Conservation (phyloP, 2,797 vertebrate species). For the Lagocephalus sceleratus region DNA sequence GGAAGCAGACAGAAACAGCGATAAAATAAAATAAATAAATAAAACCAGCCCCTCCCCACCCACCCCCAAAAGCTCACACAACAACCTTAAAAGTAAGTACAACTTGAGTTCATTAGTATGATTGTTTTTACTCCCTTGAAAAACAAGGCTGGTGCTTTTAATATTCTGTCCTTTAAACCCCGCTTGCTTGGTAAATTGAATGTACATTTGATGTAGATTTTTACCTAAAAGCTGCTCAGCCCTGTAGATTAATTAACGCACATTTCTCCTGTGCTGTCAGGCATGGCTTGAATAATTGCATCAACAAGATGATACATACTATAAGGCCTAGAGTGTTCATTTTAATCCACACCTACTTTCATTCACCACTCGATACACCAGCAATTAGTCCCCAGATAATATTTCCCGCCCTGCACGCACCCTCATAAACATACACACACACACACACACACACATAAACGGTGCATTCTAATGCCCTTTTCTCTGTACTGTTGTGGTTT, state of each 20-base stretch:
- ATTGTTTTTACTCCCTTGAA: constrained; percentile 1
- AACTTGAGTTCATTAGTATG: too few species aligned
- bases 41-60: constrained; percentile 38
- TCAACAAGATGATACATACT: constrained; percentile 86
- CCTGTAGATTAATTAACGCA: constrained; percentile 91
- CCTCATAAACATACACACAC: not conserved
- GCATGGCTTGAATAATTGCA: constrained; percentile 89
- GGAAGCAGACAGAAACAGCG: constrained; percentile 32
- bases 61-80: constrained; percentile 24
- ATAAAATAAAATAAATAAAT: constrained; percentile 36
- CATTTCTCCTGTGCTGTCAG: constrained; percentile 87
- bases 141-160: constrained; percentile 2
- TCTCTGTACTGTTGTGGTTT: constrained; percentile 47
- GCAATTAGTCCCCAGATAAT: constrained; percentile 86
- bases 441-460: not conserved
- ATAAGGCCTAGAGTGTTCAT: constrained; percentile 88
- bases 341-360: constrained; percentile 77
- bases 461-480: constrained; percentile 67
- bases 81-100: constrained; percentile 21
- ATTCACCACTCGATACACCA: constrained; percentile 82
- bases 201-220: constrained; percentile 71
- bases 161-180: constrained; percentile 34
- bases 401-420: constrained; percentile 21
- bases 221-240: constrained; percentile 71
- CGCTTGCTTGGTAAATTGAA: constrained; percentile 7